phyloP scores from a whole-genome alignment of 2,113 vertebrate species.

The Dasyurus viverrinus region DNA sequence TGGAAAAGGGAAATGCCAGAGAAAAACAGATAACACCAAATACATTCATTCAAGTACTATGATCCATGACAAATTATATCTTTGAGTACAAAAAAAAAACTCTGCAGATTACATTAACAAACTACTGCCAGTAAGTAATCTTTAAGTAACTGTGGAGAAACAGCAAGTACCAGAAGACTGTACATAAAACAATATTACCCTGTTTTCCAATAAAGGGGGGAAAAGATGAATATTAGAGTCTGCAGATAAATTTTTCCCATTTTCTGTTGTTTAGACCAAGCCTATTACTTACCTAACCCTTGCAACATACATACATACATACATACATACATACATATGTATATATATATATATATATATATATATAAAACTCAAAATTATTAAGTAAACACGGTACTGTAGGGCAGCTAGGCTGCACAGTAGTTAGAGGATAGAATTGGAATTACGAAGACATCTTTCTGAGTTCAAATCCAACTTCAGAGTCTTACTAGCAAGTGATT shows the following conservation, averaged over 20 bases:
- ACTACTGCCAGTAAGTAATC: not conserved
- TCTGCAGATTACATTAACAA: not conserved
- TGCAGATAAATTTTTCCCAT: not conserved
- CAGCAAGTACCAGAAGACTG: not conserved
- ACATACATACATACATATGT: not conserved
- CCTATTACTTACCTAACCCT: not conserved
- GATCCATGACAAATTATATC: not conserved
- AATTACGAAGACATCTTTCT: not conserved
- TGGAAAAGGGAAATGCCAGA: not conserved
- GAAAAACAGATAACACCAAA: not conserved
- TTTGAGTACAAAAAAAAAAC: not conserved
- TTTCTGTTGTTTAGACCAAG: not conserved
- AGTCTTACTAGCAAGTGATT: not conserved
- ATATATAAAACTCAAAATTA: not conserved
- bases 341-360: not conserved
- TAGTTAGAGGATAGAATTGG: not conserved
- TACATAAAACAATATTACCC: not conserved
- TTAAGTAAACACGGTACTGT: not conserved
- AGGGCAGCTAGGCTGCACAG: not conserved
- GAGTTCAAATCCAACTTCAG: not conserved
- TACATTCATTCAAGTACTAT: not conserved
- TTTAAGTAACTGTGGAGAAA: not conserved
- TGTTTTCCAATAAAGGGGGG: not conserved
- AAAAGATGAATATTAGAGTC: not conserved
- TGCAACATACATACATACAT: too few species aligned